phyloP scores from a whole-genome alignment of 2,113 vertebrate species.

The Amphiprion ocellaris region DNA sequence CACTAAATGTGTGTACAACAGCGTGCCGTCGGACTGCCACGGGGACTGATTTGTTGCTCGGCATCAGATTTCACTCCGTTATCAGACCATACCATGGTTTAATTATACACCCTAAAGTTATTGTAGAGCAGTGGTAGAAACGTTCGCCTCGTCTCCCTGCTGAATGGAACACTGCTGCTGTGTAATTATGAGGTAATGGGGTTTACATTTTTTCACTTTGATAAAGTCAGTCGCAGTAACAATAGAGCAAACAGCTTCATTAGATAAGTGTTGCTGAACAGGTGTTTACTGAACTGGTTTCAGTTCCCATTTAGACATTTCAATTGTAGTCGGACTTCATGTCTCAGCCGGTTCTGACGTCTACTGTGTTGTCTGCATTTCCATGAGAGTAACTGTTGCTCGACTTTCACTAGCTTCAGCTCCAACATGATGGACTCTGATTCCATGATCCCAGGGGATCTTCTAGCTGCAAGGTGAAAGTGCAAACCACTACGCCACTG shows the following conservation, averaged over 20 bases:
- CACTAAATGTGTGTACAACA: neutral
- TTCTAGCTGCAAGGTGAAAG: no score
- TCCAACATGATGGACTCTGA: no score
- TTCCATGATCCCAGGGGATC: no score
- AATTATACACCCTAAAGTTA: constrained; percentile 4
- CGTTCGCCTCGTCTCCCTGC: neutral
- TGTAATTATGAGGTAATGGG: constrained; percentile 9
- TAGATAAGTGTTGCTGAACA: neutral
- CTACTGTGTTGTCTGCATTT: no score
- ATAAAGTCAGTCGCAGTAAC: neutral
- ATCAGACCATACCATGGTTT: neutral
- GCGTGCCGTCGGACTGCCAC: neutral
- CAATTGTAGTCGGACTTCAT: no score
- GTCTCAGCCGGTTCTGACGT: no score
- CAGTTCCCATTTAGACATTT: no score
- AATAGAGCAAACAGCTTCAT: neutral
- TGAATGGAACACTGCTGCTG: neutral
- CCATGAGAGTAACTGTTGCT: no score
- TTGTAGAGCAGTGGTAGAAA: neutral
- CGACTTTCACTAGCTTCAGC: no score
- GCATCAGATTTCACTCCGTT: neutral
- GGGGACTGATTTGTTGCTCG: neutral
- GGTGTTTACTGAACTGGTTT: neutral
- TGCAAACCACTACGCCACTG: no score
- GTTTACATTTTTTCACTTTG: constrained; percentile 3